A percentile compares a stretch with the other conserved stretches of the same genome.
phyloP scores from a whole-genome alignment of 2,113 vertebrate species.

The Nothocercus nigrocapillus region DNA sequence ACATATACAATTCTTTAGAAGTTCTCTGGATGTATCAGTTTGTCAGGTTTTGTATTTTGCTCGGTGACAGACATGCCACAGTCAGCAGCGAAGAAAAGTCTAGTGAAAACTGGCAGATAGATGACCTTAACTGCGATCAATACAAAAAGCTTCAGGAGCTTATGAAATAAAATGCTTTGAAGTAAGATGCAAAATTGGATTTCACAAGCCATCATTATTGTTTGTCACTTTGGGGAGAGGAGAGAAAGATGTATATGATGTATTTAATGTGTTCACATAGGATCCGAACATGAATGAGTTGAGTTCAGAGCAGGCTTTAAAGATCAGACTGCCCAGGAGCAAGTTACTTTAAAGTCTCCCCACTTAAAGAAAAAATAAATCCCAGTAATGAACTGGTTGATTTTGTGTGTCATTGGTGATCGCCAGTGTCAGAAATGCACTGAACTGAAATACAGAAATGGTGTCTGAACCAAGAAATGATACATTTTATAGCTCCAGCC shows the following conservation, averaged over 20 bases:
- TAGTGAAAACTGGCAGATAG: neutral
- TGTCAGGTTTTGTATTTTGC: neutral
- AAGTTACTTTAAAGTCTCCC: neutral
- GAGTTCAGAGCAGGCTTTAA: neutral
- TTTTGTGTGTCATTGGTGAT: neutral
- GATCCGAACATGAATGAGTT: neutral
- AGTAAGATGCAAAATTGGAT: slow-evolving; percentile 36
- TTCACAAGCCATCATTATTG: slow-evolving; percentile 12
- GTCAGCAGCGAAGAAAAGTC: neutral
- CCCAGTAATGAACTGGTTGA: neutral
- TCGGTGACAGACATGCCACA: neutral
- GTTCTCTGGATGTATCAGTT: neutral
- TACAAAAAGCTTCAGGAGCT: slow-evolving; percentile 27
- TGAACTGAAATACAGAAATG: neutral
- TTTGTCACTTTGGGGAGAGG: slow-evolving; percentile 23
- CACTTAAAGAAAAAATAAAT: neutral
- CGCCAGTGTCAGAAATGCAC: neutral
- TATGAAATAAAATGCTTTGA: slow-evolving; percentile 41
- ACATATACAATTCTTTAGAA: neutral
- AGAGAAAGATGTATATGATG: neutral
- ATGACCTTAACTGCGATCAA: neutral
- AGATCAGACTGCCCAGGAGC: neutral
- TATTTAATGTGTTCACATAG: neutral
- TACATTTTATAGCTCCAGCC: neutral
- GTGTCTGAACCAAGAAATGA: neutral